These are phyloP conservation scores for Trididemnum nubilum DNA, from an alignment of 23 tunicate genomes.

Conservation along the genomic window DNA sequence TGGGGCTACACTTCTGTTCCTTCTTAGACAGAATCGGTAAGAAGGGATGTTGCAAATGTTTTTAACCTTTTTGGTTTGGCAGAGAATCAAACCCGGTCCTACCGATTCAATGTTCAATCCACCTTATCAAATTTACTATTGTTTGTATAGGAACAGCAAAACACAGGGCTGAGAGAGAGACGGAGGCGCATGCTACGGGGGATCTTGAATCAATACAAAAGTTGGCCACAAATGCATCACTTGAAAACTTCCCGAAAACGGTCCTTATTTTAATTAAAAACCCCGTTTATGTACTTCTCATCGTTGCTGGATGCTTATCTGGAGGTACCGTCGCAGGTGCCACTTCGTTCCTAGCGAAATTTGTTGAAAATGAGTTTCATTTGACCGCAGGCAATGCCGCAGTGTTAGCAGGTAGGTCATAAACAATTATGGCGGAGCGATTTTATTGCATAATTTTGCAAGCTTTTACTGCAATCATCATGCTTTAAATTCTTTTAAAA, in stretches of 20 bases:
- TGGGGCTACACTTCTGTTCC: too few relatives aligned
- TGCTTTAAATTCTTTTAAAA: neutral
- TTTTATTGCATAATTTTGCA: neutral
- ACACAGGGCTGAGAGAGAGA: conserved; percentile 36
- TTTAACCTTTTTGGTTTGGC: too few relatives aligned
- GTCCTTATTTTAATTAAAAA: conserved; percentile 42
- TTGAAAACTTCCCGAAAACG: conserved; percentile 57
- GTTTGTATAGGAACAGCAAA: conserved; percentile 35
- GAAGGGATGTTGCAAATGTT: too few relatives aligned
- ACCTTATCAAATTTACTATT: too few relatives aligned
- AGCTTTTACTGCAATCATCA: neutral
- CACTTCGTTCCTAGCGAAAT: conserved; percentile 76
- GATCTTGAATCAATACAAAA: conserved; percentile 2
- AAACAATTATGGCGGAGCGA: too few relatives aligned
- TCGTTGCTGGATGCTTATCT: conserved; percentile 63
- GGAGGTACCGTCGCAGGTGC: conserved; percentile 53
- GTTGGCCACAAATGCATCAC: neutral
- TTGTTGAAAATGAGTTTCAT: conserved; percentile 69
- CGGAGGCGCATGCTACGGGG: conserved; percentile 28
- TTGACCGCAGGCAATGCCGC: conserved; percentile 81
- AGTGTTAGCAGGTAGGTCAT: conserved; percentile 58
- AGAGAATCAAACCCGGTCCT: too few relatives aligned
- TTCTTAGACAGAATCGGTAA: too few relatives aligned
- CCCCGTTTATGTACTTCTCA: conserved; percentile 39
- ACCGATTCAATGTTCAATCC: too few relatives aligned